A percentile compares a stretch with the other conserved stretches of the same genome.
Evolutionary conservation across 1,140 invertebrate genomes (phyloP).

Genomic region (Lepidostoma basale): DNA sequence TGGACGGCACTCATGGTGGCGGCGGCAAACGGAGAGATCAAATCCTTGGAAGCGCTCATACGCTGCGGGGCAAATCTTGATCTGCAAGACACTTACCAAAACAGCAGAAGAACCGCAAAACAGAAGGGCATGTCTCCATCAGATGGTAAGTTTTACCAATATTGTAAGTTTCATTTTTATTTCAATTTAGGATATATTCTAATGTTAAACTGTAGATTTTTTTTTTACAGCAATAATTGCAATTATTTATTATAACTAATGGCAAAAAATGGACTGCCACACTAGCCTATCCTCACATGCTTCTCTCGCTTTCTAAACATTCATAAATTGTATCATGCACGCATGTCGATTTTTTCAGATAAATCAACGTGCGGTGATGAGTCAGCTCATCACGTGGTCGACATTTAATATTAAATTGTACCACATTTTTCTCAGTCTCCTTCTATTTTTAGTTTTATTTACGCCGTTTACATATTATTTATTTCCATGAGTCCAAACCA

Average conservation of each 20-base stretch:
- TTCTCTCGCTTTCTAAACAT: no score
- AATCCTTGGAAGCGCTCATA: constrained; percentile 72
- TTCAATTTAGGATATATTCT: neutral
- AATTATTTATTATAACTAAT: neutral
- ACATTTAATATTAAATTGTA: no score
- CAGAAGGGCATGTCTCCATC: constrained; percentile 64
- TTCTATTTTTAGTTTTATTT: no score
- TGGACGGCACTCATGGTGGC: constrained; percentile 89
- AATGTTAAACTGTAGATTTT: neutral
- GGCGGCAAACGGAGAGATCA: constrained; percentile 74
- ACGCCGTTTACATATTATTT: no score
- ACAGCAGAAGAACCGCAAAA: constrained; percentile 67
- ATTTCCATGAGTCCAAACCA: neutral
- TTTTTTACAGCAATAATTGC: neutral
- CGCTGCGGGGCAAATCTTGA: constrained; percentile 80
- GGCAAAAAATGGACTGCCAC: no score
- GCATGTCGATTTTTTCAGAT: no score
- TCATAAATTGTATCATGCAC: no score
- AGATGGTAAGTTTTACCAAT: constrained; percentile 60
- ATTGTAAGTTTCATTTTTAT: neutral
- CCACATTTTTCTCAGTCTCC: no score
- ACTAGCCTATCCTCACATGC: no score
- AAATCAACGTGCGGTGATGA: neutral
- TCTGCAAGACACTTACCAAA: constrained; percentile 81
- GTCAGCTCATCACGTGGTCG: neutral